Evolutionary conservation across 2,797 vertebrate genomes (phyloP), one percentile per base, ranked within the genome.

Genomic region (Arnoldichthys spilopterus): DNA sequence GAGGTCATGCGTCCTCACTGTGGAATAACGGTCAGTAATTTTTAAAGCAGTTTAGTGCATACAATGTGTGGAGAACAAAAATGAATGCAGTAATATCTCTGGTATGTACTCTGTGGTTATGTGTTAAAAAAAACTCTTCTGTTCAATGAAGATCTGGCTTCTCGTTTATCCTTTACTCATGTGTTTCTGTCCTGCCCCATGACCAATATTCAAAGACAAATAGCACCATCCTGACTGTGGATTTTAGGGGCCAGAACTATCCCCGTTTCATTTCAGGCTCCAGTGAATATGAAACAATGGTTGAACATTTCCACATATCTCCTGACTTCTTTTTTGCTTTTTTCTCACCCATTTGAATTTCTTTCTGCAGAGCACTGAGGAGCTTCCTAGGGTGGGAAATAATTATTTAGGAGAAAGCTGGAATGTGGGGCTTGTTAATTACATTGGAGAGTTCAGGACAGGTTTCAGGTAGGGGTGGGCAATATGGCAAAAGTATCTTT

Each of bases 381-480:
- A 74, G 83, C 87, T 84, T 82, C 75, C 58, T 13, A 15, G 86
- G 82, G 84, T 71, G 28, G 74, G 85, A 92, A 87, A 88, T 86
- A 91, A 90, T 92, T 93, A 92, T 92, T 92, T 90, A 62, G 88
- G 88, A 90, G 87, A 86, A 89, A 83, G 82, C 87, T 87, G 82
- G 84, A 71, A 86, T 76, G 70, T 90, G 86, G 89, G 83, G 85
- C 88, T 89, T 92, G 90, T 86, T 93, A 93, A 94, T 94, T 92
- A 92, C 90, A 89, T 93, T 58, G 18, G 91, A 86, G 88, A 83
- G 86, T 92, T 91, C 87, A 78, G 68, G 79, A 84, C 86, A 90
- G 85, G 88, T 80, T 82, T 77, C 88, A 85, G 82, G 86, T n/a
- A n/a, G n/a, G n/a, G n/a, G n/a, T n/a, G n/a, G n/a, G n/a, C n/a